Evolutionary conservation across 2,888 invertebrate genomes (phyloP), one percentile per base, ranked within the genome.

Genomic region (Ormia ochracea): DNA sequence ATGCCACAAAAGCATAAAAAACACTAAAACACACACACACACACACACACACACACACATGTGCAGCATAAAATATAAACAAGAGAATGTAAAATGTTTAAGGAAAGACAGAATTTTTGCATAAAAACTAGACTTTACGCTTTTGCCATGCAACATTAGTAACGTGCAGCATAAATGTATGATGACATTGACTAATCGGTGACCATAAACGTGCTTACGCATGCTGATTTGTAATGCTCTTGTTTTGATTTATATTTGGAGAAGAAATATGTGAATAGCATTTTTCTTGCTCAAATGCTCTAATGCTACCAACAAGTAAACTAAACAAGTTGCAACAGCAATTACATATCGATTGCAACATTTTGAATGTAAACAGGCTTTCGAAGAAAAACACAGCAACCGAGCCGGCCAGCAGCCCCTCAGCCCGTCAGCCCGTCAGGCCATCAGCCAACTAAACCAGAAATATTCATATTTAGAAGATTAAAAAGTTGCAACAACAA

Each of bases 161-260:
- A 56, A 73, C 48, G 52, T 66, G 75, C 79, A 72, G 61, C 80
- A 80, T 72, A 72, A 76, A 80, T 80, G 66, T 66, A 80, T 73
- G 68, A 77, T 82, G 83, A 82, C 83, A 84, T 82, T 84, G 83
- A 84, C 82, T 83, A 84, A 84, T 84, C 80, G 81, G 75, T 81
- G 81, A 73, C 68, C 66, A 80, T 80, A 80, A 79, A 83, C 83
- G 79, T 82, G 83, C 82, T 82, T 83, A 83, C 83, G 83, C 83
- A 83, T 82, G 81, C 81, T 74, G 77, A 78, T 76, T 83, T 80
- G 80, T 82, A 66, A 79, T 82, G 82, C 81, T 82, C 82, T 82
- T 78, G 73, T 81, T 81, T 76, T 58, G 50, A 17, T 54, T 31
- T 59, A 23, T 33, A 58, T 36, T 36, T 45, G 3, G n/a, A 33